Conservation (phyloP, 92 coral and sea anemone species). For the Micromussa lordhowensis region DNA sequence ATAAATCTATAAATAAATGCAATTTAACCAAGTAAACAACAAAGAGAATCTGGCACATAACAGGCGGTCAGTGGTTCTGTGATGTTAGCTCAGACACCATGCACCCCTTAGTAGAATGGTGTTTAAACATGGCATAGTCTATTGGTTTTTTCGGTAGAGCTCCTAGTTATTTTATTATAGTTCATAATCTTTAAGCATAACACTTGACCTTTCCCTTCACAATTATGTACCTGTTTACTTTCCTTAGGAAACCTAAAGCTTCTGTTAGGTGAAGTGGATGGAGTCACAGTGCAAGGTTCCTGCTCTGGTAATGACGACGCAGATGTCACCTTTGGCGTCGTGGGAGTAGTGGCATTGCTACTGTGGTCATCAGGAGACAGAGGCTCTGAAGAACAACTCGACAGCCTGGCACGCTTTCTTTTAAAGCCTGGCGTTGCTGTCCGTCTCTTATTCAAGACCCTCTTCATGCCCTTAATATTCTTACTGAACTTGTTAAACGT, state of each 20-base stretch:
- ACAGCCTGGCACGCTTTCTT: conserved; percentile 75
- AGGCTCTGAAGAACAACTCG: conserved; percentile 98
- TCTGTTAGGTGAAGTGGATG: conserved; percentile 80
- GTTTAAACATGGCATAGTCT: too few relatives aligned
- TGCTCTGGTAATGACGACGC: conserved; percentile 65
- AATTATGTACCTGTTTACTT: conserved; percentile 21
- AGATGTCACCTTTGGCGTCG: conserved; percentile 78
- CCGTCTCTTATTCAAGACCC: conserved; percentile 69
- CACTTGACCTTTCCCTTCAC: too few relatives aligned
- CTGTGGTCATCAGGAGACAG: conserved; percentile 95
- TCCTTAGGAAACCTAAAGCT: conserved; percentile 72
- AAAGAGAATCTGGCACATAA: too few relatives aligned
- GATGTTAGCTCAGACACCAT: too few relatives aligned
- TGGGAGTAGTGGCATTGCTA: conserved; percentile 96
- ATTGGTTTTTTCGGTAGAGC: too few relatives aligned
- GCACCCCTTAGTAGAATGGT: too few relatives aligned
- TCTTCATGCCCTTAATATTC: conserved; percentile 45
- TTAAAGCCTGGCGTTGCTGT: conserved; percentile 57
- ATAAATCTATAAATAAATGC: too few relatives aligned
- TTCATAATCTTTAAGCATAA: too few relatives aligned
- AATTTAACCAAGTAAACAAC: too few relatives aligned
- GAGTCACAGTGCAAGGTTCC: conserved; percentile 69
- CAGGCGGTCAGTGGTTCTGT: too few relatives aligned
- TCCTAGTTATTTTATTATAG: too few relatives aligned
- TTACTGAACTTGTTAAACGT: conserved; percentile 36